Evolutionary conservation across 1,140 invertebrate genomes (phyloP), one percentile per base, ranked within the genome.

Genomic region (Lasaia peninsularis): DNA sequence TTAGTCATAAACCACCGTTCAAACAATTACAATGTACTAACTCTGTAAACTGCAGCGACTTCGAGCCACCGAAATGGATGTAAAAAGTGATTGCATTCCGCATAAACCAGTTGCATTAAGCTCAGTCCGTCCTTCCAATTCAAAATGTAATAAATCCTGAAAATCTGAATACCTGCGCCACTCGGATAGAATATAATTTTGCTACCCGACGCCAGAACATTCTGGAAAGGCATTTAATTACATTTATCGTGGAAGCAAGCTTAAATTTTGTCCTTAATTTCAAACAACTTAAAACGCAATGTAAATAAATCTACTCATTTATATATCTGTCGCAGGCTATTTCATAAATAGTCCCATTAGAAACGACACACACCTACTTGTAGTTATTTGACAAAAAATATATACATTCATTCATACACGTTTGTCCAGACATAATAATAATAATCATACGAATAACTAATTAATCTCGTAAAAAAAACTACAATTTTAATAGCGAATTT

Each of bases 111-210:
- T 64, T 53, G 62, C 59, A 62, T 67, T 67, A 60, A 66, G 63
- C 57, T 48, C 55, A 51, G 56, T 65, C 65, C 56, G 48, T 65
- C 68, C 60, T 53, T 56, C 60, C 63, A 65, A 62, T 69, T 68
- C 52, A 55, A 61, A 58, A 33, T 50, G 62, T 63, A 63, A 71
- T 73, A 73, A 73, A 73, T 73, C 67, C 65, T 62, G 51, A 52
- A 73, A 70, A 67, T 73, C 67, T 60, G 69, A 67, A 66, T 70
- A 70, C 71, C 71, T 68, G 65, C 65, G 56, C 58, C 52, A 58
- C 59, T 63, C 52, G 63, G 63, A 72, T 69, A 62, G 59, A 66
- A 69, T 60, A 70, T 70, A 73, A 73, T 73, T 73, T 68, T 68
- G 62, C 14, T 71, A 63, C 62, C 61, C 56, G 52, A 60, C 63